Conservation (phyloP, 2,113 vertebrate genomes). For the Cheirogaleus medius region DNA sequence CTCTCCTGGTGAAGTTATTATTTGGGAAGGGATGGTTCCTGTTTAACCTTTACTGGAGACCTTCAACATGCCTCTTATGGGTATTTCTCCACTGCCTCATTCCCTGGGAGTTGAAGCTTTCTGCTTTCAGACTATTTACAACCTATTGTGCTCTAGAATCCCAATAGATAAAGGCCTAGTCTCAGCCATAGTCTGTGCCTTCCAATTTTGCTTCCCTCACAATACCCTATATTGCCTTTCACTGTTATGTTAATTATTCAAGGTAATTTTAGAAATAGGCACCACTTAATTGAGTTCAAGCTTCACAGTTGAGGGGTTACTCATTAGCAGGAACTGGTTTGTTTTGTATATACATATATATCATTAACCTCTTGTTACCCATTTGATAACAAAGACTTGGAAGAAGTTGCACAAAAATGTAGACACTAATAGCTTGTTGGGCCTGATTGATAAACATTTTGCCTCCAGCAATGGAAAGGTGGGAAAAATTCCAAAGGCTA, state of each 20-base stretch:
- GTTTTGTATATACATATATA: not conserved
- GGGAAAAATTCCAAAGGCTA: slow-evolving; percentile 45
- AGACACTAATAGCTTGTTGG: not conserved
- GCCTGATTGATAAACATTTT: slow-evolving; percentile 35
- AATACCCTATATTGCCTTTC: not conserved
- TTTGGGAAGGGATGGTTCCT: not conserved
- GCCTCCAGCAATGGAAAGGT: slow-evolving; percentile 52
- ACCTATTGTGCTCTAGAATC: not conserved
- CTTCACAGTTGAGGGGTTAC: not conserved
- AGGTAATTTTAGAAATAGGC: not conserved
- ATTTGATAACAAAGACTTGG: slow-evolving; percentile 20
- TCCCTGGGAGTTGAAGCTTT: not conserved
- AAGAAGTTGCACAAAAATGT: slow-evolving; percentile 36
- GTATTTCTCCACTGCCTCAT: not conserved
- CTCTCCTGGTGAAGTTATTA: not conserved
- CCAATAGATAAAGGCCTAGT: not conserved
- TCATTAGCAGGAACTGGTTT: not conserved
- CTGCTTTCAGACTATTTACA: not conserved
- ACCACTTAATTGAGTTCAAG: slow-evolving; percentile 36
- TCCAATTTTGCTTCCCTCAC: not conserved
- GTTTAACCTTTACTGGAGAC: not conserved
- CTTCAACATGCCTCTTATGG: not conserved
- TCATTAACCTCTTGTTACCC: slow-evolving; percentile 25
- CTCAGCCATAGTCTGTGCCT: not conserved
- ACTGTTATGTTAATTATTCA: not conserved